Conservation (phyloP, 2,113 vertebrate species). For the Ciconia maguari region DNA sequence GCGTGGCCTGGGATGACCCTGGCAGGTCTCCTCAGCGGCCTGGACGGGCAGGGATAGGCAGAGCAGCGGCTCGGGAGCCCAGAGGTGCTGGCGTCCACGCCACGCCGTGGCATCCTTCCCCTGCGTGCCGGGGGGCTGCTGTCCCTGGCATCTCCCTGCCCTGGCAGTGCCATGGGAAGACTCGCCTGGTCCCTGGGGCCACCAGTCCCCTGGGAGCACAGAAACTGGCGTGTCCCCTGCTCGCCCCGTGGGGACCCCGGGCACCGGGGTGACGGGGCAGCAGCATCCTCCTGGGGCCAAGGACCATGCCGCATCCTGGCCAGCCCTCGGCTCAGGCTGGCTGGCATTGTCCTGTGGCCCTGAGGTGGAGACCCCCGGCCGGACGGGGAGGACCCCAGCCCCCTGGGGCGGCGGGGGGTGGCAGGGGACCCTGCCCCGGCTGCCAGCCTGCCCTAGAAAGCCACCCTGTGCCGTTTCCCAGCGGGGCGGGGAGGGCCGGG, state of each 20-base stretch:
- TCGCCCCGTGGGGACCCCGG: not conserved
- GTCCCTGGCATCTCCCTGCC: not conserved
- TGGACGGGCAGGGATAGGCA: not conserved
- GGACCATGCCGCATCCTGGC: rapidly evolving
- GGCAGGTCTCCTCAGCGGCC: not conserved
- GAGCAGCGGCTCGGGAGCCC: not conserved
- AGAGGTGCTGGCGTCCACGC: not conserved
- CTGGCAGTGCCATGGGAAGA: not conserved
- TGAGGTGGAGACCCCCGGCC: not conserved
- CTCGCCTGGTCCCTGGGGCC: not conserved
- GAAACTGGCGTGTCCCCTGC: not conserved
- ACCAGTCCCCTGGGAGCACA: not conserved
- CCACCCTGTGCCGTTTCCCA: conserved; percentile 61
- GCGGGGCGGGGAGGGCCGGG: conserved; percentile 41
- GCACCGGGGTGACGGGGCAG: not conserved
- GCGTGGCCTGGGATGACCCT: not conserved
- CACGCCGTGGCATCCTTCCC: not conserved
- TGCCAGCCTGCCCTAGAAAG: conserved; percentile 68
- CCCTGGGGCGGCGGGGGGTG: not conserved
- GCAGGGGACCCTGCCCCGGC: not conserved
- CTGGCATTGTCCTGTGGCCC: rapidly evolving
- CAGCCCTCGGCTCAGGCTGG: not conserved
- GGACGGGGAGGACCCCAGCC: not conserved
- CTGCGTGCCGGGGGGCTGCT: not conserved
- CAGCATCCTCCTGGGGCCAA: rapidly evolving